Evolutionary conservation across 1,140 invertebrate genomes (phyloP).

Genomic region (Trissolcus basalis): DNA sequence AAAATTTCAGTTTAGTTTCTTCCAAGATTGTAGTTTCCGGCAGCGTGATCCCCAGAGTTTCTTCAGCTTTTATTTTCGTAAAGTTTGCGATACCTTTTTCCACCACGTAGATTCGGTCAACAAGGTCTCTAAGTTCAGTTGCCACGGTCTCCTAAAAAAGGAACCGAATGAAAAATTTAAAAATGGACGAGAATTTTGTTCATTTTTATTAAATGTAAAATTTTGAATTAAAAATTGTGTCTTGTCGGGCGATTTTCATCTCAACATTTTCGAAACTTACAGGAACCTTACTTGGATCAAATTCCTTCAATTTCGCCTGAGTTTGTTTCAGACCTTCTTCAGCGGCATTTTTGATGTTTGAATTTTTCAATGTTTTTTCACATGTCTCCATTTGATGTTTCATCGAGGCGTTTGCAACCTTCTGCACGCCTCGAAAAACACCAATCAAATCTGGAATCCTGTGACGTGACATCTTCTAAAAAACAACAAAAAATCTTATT

Average conservation of each 20-base stretch:
- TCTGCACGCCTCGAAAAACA: slow-evolving; percentile 65
- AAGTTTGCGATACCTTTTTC: slow-evolving; percentile 68
- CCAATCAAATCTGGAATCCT: slow-evolving; percentile 68
- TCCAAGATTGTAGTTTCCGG: slow-evolving; percentile 18
- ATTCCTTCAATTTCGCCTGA: slow-evolving; percentile 61
- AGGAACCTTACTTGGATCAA: slow-evolving; percentile 73
- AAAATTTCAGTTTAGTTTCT: slow-evolving; percentile 62
- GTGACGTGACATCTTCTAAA: slow-evolving; percentile 64
- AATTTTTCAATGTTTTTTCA: slow-evolving; percentile 62
- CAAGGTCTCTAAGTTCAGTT: slow-evolving; percentile 63
- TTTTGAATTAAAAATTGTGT: neutral
- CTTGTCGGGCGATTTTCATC: neutral
- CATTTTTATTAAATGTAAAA: no score
- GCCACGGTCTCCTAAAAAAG: slow-evolving; percentile 64
- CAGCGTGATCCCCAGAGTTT: slow-evolving; percentile 48
- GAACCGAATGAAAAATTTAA: no score
- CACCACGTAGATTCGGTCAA: slow-evolving; percentile 65
- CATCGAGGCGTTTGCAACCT: slow-evolving; percentile 64
- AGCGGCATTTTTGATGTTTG: slow-evolving; percentile 63
- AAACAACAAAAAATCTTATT: slow-evolving; percentile 11
- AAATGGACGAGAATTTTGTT: no score
- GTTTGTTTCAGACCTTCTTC: slow-evolving; percentile 60
- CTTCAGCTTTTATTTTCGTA: slow-evolving; percentile 61
- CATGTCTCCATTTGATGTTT: slow-evolving; percentile 66
- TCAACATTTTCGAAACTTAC: slow-evolving; percentile 66